phyloP scores from a whole-genome alignment of 2,888 invertebrate genomes.

The Phytoseiulus persimilis region DNA sequence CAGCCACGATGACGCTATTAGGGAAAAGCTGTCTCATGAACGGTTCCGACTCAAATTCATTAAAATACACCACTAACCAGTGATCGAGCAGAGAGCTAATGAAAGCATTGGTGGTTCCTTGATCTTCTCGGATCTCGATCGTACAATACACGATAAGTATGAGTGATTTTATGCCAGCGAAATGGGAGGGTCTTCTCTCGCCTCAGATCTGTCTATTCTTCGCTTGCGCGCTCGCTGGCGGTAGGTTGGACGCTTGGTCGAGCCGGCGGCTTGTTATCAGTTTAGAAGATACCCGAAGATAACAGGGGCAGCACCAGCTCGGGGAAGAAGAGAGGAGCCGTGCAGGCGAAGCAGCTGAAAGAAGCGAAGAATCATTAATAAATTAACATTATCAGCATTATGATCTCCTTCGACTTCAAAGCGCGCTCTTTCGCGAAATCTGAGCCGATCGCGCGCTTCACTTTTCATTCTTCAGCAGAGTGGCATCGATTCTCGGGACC shows the following conservation, averaged over 20 bases:
- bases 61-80: not conserved
- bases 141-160: not conserved
- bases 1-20: not conserved
- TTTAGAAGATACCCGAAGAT: not conserved
- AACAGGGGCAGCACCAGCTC: not conserved
- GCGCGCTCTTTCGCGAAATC: not conserved
- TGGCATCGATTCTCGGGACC: not conserved
- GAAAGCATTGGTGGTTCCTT: not conserved
- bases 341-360: not conserved
- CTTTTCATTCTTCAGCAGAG: not conserved
- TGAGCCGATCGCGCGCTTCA: not conserved
- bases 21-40: not conserved
- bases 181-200: not conserved
- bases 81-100: not conserved
- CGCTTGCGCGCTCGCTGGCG: not conserved
- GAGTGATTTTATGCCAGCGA: not conserved
- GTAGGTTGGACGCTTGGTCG: not conserved
- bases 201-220: not conserved
- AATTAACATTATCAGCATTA: slow-evolving; percentile 5
- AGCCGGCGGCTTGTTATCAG: not conserved
- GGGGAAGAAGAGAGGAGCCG: not conserved
- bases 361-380: not conserved
- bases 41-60: not conserved
- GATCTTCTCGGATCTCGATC: not conserved
- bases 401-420: not conserved